A percentile compares a stretch with the other conserved stretches of the same genome.
phyloP scores from a whole-genome alignment of 2,797 vertebrate species.

The Peromyscus melanophrys region DNA sequence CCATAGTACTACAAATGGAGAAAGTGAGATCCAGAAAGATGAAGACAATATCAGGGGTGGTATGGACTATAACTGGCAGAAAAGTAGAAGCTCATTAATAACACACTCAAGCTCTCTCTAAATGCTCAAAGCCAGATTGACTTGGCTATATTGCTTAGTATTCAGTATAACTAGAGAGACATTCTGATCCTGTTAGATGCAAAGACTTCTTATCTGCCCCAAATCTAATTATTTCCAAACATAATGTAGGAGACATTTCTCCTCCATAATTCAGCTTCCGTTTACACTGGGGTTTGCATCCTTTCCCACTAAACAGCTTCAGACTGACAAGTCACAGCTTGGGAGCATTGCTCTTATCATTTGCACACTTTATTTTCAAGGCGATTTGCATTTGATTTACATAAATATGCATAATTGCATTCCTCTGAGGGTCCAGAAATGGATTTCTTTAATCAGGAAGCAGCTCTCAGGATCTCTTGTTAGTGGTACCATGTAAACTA shows the following conservation, averaged over 20 bases:
- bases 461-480: slow-evolving; percentile 67
- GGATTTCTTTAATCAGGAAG: slow-evolving; percentile 81
- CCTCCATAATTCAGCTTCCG: slow-evolving; percentile 42
- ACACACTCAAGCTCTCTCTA: not conserved
- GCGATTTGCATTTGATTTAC: slow-evolving; percentile 69
- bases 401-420: slow-evolving; percentile 79
- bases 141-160: not conserved
- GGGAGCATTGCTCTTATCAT: slow-evolving; percentile 47
- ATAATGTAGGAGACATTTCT: not conserved
- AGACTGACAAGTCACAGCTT: slow-evolving; percentile 81
- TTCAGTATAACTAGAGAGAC: not conserved
- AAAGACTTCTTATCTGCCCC: not conserved
- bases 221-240: slow-evolving; percentile 67
- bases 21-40: not conserved
- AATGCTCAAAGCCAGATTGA: not conserved
- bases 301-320: slow-evolving; percentile 69
- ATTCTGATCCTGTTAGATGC: not conserved
- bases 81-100: not conserved
- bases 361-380: slow-evolving; percentile 74
- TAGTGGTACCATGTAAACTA: slow-evolving; percentile 54
- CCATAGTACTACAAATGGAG: not conserved
- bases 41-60: too few species aligned
- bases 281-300: slow-evolving; percentile 39
- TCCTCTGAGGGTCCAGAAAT: slow-evolving; percentile 76
- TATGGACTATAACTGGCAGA: accelerated